phyloP scores from a whole-genome alignment of 2,113 vertebrate genomes.

The Anguilla rostrata region DNA sequence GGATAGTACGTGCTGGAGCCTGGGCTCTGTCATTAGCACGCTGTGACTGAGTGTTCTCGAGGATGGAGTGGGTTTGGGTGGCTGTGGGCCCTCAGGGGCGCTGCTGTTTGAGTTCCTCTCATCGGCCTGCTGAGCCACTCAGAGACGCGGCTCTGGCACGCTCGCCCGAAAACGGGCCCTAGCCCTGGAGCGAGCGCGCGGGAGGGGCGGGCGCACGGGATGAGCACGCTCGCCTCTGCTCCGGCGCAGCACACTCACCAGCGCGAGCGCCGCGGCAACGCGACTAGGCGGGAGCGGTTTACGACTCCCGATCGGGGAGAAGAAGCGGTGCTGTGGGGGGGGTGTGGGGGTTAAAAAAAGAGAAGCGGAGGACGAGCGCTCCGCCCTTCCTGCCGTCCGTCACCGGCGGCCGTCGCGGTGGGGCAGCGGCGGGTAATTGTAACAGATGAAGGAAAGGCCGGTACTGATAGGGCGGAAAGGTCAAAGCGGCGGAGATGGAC shows the following conservation, averaged over 20 bases:
- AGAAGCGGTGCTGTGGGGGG: not conserved
- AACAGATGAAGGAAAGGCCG: slow-evolving; percentile 44
- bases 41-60: not conserved
- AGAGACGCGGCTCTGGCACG: too few species aligned
- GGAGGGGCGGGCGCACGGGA: too few species aligned
- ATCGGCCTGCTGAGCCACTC: not conserved
- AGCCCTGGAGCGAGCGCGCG: too few species aligned
- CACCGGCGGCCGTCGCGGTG: not conserved
- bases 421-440: slow-evolving; percentile 30
- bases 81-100: not conserved
- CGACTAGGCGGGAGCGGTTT: too few species aligned
- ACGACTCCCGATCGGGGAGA: not conserved
- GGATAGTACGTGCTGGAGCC: not conserved
- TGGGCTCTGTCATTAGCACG: not conserved
- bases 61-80: not conserved
- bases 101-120: not conserved
- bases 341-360: slow-evolving; percentile 30
- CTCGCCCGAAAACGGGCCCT: too few species aligned
- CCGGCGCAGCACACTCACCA: not conserved
- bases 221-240: not conserved
- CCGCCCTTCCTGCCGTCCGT: slow-evolving; percentile 28
- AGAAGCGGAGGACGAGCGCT: not conserved
- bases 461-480: slow-evolving; percentile 41
- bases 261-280: not conserved
- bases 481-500: slow-evolving; percentile 26